Evolutionary conservation across 1,140 invertebrate genomes (phyloP).

Genomic region (Drosophila grimshawi): DNA sequence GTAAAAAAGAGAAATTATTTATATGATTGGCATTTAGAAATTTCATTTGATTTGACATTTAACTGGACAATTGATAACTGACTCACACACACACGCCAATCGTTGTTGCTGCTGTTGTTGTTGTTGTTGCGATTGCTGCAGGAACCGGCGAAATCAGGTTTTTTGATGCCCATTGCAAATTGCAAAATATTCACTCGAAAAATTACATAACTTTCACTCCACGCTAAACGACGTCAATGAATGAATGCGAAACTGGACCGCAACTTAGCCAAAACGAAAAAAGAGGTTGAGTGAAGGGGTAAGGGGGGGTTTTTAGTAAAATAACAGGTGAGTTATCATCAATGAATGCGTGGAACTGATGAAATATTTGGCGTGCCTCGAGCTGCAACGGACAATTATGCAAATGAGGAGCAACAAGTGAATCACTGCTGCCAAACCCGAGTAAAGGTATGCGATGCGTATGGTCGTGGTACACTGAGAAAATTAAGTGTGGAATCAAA

Average conservation of each 20-base stretch:
- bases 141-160: constrained; percentile 63
- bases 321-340: constrained; percentile 48
- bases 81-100: constrained; percentile 16
- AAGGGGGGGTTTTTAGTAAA: constrained; percentile 2
- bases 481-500: neutral
- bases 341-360: constrained; percentile 52
- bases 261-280: neutral
- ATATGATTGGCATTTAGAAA: constrained; percentile 80
- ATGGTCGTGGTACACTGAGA: neutral
- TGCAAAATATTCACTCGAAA: constrained; percentile 64
- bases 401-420: constrained; percentile 69
- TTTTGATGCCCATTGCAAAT: constrained; percentile 63
- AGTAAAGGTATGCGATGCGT: neutral
- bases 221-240: constrained; percentile 64
- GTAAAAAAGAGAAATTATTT: constrained; percentile 73
- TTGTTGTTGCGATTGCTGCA: constrained; percentile 8
- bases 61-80: constrained; percentile 43
- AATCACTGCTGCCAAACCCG: constrained; percentile 48
- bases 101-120: constrained; percentile 16
- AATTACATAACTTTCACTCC: constrained; percentile 80
- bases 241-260: constrained; percentile 75
- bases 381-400: constrained; percentile 54
- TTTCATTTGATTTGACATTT: constrained; percentile 74
- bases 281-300: neutral
- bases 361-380: constrained; percentile 39